Base-by-base conservation (phyloP, 2,113 vertebrate species). In the Pelobates fuscus region DNA sequence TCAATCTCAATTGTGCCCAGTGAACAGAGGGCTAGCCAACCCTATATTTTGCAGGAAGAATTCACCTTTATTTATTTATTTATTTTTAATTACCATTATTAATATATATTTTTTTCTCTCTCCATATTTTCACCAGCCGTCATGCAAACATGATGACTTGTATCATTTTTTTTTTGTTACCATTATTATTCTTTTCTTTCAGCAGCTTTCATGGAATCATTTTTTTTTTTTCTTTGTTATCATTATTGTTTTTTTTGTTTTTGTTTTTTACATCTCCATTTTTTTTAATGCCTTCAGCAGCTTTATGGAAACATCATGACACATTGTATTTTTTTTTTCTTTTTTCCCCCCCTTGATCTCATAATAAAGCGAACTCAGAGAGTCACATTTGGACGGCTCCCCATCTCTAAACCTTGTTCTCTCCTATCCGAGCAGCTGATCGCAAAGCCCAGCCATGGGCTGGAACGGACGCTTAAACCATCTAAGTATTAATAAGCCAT, bases 1-100 rank as follows among this genome's bases (percentile, higher is more conserved):
- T 87, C 86, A 88, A 84, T 88, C 87, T 86, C 89, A 84, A 86
- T 88, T 88, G 89, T 90, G 86, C 85, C 83, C 86, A 83, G 86
- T 84, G 86, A 84, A 85, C 82, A 78, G 77, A 87, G 73, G 80
- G 81, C 81, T 83, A 84, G 77, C 17, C 69, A 46, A 61, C 25
- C 69, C 41, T 85, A 78, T 82, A 68, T 84, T 84, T 81, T 84
- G 80, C 82, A 84, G 78, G 81, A 83, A 70, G 81, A 78, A 65
- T 41, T 41, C 37, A 7, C n/a, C n/a, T n/a, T n/a, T n/a, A n/a
- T n/a, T n/a, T n/a, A n/a, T n/a, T n/a, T n/a, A n/a, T n/a, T n/a
- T n/a, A n/a, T n/a, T n/a, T n/a, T n/a, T n/a, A n/a, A n/a, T n/a
- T n/a, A n/a, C n/a, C n/a, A n/a, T n/a, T n/a, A n/a, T n/a, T n/a